Conservation (phyloP, 2,888 invertebrate species). For the Liopterus haemorrhoidalis region DNA sequence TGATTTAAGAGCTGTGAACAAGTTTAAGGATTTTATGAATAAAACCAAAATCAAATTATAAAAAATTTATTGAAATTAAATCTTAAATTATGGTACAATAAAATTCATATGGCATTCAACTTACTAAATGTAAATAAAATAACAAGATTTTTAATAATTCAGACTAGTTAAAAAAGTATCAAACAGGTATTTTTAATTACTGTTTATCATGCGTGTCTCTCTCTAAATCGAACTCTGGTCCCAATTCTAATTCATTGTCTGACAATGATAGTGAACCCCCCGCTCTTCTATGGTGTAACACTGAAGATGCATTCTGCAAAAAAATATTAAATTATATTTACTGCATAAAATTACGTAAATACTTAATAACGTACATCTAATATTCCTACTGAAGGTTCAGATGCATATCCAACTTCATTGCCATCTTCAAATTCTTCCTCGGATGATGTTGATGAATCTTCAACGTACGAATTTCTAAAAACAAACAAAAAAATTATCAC, state of each 20-base stretch:
- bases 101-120: no score
- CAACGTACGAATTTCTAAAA: constrained; percentile 46
- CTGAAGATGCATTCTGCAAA: constrained; percentile 45
- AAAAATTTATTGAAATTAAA: no score
- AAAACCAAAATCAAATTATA: no score
- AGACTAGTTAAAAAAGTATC: no score
- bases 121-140: no score
- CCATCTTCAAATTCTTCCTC: constrained; percentile 65
- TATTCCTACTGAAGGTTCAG: constrained; percentile 66
- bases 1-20: no score
- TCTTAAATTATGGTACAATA: no score
- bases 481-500: no score
- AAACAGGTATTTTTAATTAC: no score
- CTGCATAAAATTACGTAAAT: constrained; percentile 2
- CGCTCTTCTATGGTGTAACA: constrained; percentile 57
- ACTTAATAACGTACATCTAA: constrained; percentile 45
- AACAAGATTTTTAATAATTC: no score
- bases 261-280: constrained; percentile 77
- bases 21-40: no score
- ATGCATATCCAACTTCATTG: constrained; percentile 74
- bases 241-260: constrained; percentile 76
- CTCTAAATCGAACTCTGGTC: constrained; percentile 45
- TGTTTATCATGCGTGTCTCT: neutral
- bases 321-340: constrained; percentile 6
- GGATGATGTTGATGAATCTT: constrained; percentile 57